Evolutionary conservation across 1,140 invertebrate species (phyloP), one percentile per base, ranked within the genome.

Genomic region (Drosophila chauvacae): DNA sequence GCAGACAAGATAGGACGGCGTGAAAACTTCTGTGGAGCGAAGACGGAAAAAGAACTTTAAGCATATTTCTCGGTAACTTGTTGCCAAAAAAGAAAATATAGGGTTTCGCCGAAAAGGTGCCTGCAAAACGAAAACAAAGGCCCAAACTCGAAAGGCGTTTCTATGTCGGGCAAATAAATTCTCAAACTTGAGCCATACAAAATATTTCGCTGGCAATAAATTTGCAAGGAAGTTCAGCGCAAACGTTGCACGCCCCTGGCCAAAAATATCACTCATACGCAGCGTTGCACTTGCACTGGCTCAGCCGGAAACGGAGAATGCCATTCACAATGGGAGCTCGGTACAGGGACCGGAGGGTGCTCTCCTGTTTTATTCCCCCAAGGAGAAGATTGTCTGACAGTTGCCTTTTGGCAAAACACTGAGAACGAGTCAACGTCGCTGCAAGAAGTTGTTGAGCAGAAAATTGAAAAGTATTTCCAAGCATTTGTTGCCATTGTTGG

Each of bases 181-280:
- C 74, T 23, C 37, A 88, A 88, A 88, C 59, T 90, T 90, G 68
- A 72, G 77, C 59, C 75, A 71, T 73, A 88, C 85, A 88, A 88
- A 85, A 85, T 80, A 90, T 85, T 90, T 85, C 81, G 85, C 85
- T 85, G 77, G 81, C 85, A 85, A 88, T 88, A 88, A 90, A 88
- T 88, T 88, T 75, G 41, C 53, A 55, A 50, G 26, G 30, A 23
- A 41, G 33, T 7, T 18, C 26, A 30, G 26, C 9, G 26, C 16
- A 10, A n/a, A 30, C 72, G 9, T 26, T 26, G 51, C 61, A 58
- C 20, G 48, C 13, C 56, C 68, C 53, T 9, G n/a, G 42, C 60
- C 47, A 70, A 71, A 86, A 86, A 88, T 84, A 88, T 88, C 85
- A 87, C 83, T 87, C 83, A 88, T 88, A 88, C 85, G 80, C 84